A percentile compares a stretch with the other conserved stretches of the same genome.
phyloP scores from a whole-genome alignment of 2,113 vertebrate species.

The Ariopsis seemanni region DNA sequence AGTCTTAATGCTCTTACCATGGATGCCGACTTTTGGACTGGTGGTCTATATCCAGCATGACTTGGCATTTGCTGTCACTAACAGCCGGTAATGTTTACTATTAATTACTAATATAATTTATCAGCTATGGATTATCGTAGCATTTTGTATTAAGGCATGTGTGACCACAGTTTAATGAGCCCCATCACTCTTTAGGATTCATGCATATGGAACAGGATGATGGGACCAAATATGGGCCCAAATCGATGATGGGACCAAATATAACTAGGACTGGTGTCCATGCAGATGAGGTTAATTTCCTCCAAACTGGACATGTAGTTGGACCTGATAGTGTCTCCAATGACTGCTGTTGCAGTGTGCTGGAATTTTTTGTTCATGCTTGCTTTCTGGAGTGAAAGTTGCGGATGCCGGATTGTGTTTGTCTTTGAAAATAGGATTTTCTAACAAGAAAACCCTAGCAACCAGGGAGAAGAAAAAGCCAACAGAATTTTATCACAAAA shows the following conservation, averaged over 20 bases:
- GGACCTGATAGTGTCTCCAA: slow-evolving; percentile 5
- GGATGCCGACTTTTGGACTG: background rate
- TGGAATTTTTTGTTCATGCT: background rate
- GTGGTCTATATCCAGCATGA: background rate
- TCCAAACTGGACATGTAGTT: background rate
- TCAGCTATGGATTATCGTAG: background rate
- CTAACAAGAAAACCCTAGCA: background rate
- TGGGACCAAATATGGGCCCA: background rate
- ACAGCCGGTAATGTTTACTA: background rate
- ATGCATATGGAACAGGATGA: background rate
- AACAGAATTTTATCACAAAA: background rate
- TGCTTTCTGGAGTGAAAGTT: background rate
- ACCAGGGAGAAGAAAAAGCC: background rate
- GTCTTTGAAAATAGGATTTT: background rate
- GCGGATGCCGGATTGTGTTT: background rate
- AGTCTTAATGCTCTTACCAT: background rate
- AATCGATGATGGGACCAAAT: background rate
- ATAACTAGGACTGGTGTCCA: background rate
- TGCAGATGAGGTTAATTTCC: background rate
- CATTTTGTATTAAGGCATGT: background rate
- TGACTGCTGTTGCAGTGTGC: background rate
- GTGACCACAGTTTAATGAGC: background rate
- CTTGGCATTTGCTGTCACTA: background rate
- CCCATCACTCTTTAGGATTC: background rate
- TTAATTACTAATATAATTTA: background rate